These are phyloP conservation scores for Neocloeon triangulifer DNA, from an alignment of 1,140 invertebrate species.

Conservation along the genomic window DNA sequence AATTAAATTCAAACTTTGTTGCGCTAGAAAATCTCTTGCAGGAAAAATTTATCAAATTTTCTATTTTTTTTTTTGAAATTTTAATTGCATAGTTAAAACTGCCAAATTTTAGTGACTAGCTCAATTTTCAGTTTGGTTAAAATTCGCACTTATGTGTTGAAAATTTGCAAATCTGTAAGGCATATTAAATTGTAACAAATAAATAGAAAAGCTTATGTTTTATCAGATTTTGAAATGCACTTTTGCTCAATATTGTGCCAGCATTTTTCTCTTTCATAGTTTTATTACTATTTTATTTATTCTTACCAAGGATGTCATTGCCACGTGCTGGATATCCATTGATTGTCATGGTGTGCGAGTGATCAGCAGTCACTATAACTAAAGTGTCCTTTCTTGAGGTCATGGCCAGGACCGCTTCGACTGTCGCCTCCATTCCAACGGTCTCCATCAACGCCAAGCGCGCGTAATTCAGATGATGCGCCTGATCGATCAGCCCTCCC, in stretches of 20 bases:
- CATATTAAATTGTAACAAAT: neutral
- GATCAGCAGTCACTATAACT: constrained; percentile 52
- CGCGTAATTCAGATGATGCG: constrained; percentile 50
- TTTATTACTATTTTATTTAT: too few relatives aligned
- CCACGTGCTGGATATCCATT: constrained; percentile 39
- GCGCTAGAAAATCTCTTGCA: too few relatives aligned
- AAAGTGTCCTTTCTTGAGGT: constrained; percentile 36
- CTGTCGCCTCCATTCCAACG: constrained; percentile 37
- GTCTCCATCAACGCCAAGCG: constrained; percentile 41
- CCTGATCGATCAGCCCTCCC: constrained; percentile 57
- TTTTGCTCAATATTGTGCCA: too few relatives aligned
- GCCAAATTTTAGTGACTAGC: too few relatives aligned
- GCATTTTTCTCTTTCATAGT: too few relatives aligned
- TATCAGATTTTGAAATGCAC: too few relatives aligned
- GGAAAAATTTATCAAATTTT: too few relatives aligned
- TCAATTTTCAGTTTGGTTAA: too few relatives aligned
- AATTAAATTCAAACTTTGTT: too few relatives aligned
- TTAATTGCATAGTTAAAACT: too few relatives aligned
- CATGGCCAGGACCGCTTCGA: constrained; percentile 27
- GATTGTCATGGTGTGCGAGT: constrained; percentile 43
- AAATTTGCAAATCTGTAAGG: neutral
- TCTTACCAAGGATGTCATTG: constrained; percentile 34
- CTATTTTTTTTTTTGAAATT: too few relatives aligned
- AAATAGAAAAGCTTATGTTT: constrained; percentile 2
- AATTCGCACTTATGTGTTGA: too few relatives aligned